Evolutionary conservation across 2,888 invertebrate genomes (phyloP).

Genomic region (Pristionchus entomophagus): DNA sequence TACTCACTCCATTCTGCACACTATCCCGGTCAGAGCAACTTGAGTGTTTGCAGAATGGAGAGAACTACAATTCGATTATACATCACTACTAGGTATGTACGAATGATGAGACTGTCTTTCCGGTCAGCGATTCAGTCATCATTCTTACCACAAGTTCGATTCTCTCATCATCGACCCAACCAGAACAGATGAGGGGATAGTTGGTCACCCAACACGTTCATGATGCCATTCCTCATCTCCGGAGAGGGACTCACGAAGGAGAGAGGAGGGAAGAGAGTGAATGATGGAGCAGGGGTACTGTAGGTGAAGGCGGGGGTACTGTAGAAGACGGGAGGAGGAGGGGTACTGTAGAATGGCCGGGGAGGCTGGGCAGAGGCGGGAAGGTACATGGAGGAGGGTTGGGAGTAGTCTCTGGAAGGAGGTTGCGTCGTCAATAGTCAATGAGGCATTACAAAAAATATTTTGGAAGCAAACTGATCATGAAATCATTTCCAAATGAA

Average conservation of each 20-base stretch:
- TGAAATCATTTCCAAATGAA: not conserved
- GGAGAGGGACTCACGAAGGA: not conserved
- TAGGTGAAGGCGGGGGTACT: slow-evolving; percentile 42
- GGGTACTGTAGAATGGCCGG: not conserved
- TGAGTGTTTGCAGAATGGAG: no score
- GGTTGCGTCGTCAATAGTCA: no score
- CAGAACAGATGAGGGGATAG: not conserved
- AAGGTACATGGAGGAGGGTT: not conserved
- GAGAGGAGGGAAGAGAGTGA: slow-evolving; percentile 34
- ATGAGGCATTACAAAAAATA: not conserved
- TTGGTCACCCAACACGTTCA: not conserved
- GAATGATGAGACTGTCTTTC: no score
- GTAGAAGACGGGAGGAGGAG: slow-evolving; percentile 44
- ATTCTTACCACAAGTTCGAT: no score
- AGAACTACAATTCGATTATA: no score
- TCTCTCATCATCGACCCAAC: not conserved
- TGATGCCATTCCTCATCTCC: not conserved
- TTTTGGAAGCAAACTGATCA: not conserved
- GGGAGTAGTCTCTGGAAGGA: not conserved
- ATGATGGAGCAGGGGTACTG: not conserved
- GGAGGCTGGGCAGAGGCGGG: not conserved
- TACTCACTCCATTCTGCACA: no score
- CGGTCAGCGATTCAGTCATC: no score
- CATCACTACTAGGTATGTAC: no score
- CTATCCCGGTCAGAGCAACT: no score